Percentiles rank a stretch among this genome's conserved stretches.
Conservation (phyloP, 1,140 invertebrate species). For the Psix sp. region DNA sequence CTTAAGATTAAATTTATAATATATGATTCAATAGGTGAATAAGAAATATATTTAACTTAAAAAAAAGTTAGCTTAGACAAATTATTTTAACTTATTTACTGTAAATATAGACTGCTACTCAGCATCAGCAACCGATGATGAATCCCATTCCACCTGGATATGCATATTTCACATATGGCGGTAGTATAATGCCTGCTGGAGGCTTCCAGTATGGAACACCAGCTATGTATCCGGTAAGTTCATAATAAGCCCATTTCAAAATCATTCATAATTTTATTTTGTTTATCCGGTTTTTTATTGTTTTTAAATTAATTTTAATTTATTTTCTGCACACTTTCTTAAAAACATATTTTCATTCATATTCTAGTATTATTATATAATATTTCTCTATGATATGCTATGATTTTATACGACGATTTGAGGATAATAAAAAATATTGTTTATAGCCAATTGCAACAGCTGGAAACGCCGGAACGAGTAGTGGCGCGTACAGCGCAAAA, state of each 20-base stretch:
- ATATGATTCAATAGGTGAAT: too few species aligned
- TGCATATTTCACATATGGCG: slow-evolving; percentile 83
- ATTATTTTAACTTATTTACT: slow-evolving; percentile 29
- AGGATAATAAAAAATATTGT: neutral
- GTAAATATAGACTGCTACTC: slow-evolving; percentile 76
- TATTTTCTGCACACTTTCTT: too few species aligned
- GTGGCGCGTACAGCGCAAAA: slow-evolving; percentile 81
- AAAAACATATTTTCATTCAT: too few species aligned
- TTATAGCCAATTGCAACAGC: slow-evolving; percentile 80
- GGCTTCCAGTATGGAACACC: slow-evolving; percentile 86
- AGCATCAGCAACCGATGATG: slow-evolving; percentile 81
- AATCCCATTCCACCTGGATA: slow-evolving; percentile 81
- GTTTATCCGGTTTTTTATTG: slow-evolving; percentile 7
- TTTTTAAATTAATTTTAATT: slow-evolving; percentile 22
- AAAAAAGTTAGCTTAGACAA: neutral
- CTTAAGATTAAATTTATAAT: too few species aligned
- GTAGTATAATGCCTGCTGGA: slow-evolving; percentile 82
- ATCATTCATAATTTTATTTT: slow-evolving; percentile 5
- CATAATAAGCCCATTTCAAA: neutral
- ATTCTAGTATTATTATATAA: neutral
- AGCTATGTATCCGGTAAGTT: slow-evolving; percentile 82
- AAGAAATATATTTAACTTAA: too few species aligned
- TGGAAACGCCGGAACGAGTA: slow-evolving; percentile 80
- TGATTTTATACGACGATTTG: too few species aligned
- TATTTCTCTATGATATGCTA: neutral